Evolutionary conservation across 2,113 vertebrate species (phyloP), one percentile per base, ranked within the genome.

Genomic region (Panurus biarmicus): DNA sequence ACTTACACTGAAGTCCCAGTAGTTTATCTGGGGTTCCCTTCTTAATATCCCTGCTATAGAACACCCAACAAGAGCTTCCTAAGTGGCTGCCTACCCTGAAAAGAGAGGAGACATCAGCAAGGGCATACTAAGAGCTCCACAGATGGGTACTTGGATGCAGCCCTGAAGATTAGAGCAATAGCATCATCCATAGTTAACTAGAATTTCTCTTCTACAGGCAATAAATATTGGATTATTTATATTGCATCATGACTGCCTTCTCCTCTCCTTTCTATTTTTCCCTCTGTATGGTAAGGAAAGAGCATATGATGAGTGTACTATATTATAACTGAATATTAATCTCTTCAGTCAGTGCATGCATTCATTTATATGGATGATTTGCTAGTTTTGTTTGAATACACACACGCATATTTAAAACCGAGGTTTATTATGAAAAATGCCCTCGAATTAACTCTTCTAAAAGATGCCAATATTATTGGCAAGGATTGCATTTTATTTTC

Each of bases 361-460:
- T 95, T 97, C 93, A 97, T 97, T 97, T 96, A 95, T 94, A 95
- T 81, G 96, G 95, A 90, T 96, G 97, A 96, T 96, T 96, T 96
- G 95, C 84, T 95, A 60, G 96, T 96, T 96, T 97, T 97, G 96
- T 97, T 96, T 96, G 97, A 95, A 88, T 95, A 97, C 94, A 96
- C 94, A 96, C 51, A 90, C 69, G 88, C 94, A 96, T 78, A 94
- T 94, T 96, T 95, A 95, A 91, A 89, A 87, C 84, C 26, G 51
- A 96, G 64, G 56, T 90, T 96, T 96, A 96, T 95, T 90, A 96
- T 96, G 95, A 97, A 96, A 96, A 97, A 97, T 96, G 70, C 88
- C 90, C 75, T 96, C 72, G 36, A 96, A 97, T 97, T 97, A 96
- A 95, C 95, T 96, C 95, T 92, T 88, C 94, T 93, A 91, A 96